Percentiles rank a stretch among this genome's conserved stretches.
These are phyloP conservation scores for Phrixothrix hirtus DNA, from an alignment of 2,888 invertebrate genomes.

Conservation along the genomic window DNA sequence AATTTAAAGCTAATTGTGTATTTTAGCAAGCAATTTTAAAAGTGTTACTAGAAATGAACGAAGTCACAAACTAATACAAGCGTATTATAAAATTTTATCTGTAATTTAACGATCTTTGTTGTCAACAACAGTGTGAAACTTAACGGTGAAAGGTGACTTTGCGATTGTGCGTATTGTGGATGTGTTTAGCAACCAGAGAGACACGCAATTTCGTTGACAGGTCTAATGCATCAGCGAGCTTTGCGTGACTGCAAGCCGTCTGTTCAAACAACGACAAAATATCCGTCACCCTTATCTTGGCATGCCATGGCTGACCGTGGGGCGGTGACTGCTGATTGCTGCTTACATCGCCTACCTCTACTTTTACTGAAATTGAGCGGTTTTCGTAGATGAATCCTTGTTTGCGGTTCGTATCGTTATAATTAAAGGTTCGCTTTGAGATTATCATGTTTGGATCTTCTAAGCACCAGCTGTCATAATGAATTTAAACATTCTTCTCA, in stretches of 20 bases:
- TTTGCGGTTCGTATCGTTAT: too few relatives aligned
- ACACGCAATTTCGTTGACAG: slow-evolving; percentile 30
- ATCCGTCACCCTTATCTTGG: slow-evolving; percentile 35
- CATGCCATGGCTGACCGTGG: slow-evolving; percentile 25
- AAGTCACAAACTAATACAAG: not conserved
- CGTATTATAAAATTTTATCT: slow-evolving; percentile 2
- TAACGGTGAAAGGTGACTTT: slow-evolving; percentile 17
- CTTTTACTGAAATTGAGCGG: slow-evolving; percentile 11
- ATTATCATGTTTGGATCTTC: too few relatives aligned
- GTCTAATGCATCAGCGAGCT: slow-evolving; percentile 27
- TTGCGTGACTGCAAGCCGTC: slow-evolving; percentile 30
- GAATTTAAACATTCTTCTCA: too few relatives aligned
- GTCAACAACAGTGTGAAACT: slow-evolving; percentile 22
- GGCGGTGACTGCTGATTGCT: slow-evolving; percentile 29
- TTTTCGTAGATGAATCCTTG: slow-evolving; percentile 2
- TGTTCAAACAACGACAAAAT: slow-evolving; percentile 33
- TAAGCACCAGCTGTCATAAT: too few relatives aligned
- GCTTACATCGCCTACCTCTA: slow-evolving; percentile 19
- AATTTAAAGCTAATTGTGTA: too few relatives aligned
- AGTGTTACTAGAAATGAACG: too few relatives aligned
- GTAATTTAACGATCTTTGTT: not conserved
- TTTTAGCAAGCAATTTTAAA: too few relatives aligned
- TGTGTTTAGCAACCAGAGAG: slow-evolving; percentile 21
- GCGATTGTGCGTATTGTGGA: slow-evolving; percentile 24
- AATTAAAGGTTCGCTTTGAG: too few relatives aligned